Base-by-base conservation (phyloP, 2,113 vertebrate genomes). In the Nematolebias whitei region DNA sequence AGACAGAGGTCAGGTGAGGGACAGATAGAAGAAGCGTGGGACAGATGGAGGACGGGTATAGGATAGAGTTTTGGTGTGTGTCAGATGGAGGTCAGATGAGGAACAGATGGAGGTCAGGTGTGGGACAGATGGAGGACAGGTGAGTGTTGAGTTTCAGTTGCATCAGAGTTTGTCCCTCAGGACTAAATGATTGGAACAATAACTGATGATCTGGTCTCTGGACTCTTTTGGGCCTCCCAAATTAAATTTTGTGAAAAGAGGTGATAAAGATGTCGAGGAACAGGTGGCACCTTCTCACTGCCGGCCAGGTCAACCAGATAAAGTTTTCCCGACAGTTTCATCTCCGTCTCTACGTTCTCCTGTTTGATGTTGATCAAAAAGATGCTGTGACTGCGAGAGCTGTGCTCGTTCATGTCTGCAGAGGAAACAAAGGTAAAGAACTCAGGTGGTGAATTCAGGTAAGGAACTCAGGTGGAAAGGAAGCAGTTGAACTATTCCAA, bases 371-470 rank as follows among this genome's bases (percentile, higher is more conserved):
- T 98, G 74, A 99, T 98, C 73, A 95, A 90, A 83, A 99, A 99
- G 77, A 99, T 99, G 75, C 96, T 98, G 93, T 99, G 97, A 80
- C 96, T 98, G 80, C 97, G 94, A 11, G 97, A 99, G 91, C 97
- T 99, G 94, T 99, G 97, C 69, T 99, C 96, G 1, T 99, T 99
- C 97, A 99, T 99, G 68, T 99, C 97, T 99, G 88, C n/a, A 52
- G 50, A 35, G 63, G 14, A 14, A 53, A 58, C 5, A 20, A 10
- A n/a, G 16, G 40, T 24, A 14, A 44, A 12, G 15, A 16, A 23
- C 12, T 2, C 35, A 56, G 54, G 6, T 40, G 20, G 7, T 3
- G 26, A 29, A 29, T 3, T 2, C 32, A 35, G 26, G 32, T 35
- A 10, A 35, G 10, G 5, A 35, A 0, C 2, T 57, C 38, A 57